Evolutionary conservation across 2,113 vertebrate species (phyloP).

Genomic region (Eulacestoma nigropectus): DNA sequence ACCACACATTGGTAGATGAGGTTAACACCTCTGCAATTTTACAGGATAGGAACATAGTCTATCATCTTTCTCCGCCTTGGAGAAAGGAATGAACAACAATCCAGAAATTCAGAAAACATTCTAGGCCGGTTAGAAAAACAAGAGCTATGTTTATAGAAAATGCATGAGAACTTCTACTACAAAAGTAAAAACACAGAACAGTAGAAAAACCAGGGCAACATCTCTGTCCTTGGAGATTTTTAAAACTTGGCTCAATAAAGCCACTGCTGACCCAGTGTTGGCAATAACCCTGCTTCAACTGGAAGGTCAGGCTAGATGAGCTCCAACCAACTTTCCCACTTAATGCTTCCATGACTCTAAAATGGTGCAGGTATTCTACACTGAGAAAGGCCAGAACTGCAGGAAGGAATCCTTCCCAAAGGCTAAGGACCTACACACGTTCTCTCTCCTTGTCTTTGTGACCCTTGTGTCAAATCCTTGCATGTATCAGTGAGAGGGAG

Average conservation of each 20-base stretch:
- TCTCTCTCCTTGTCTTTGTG: neutral
- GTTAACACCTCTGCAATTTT: too few relatives aligned
- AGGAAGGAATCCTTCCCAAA: neutral
- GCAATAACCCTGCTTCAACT: neutral
- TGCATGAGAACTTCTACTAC: too few relatives aligned
- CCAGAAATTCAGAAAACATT: too few relatives aligned
- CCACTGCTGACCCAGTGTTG: neutral
- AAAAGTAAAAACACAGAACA: too few relatives aligned
- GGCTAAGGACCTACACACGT: neutral
- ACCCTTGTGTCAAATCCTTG: neutral
- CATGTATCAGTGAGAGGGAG: neutral
- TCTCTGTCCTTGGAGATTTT: neutral
- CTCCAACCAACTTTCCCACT: neutral
- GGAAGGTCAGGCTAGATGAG: neutral
- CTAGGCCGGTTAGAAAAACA: too few relatives aligned
- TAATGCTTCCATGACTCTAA: neutral
- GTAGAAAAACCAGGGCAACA: too few relatives aligned
- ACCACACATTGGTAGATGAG: too few relatives aligned
- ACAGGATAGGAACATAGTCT: too few relatives aligned
- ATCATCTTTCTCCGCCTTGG: too few relatives aligned
- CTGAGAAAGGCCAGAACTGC: neutral
- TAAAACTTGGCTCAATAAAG: neutral
- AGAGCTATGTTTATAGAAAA: too few relatives aligned
- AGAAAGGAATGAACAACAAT: too few relatives aligned
- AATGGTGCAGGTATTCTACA: neutral